Percentiles rank a stretch among this genome's conserved stretches.
Evolutionary conservation across 1,140 invertebrate species (phyloP).

Genomic region (Orussus abietinus): DNA sequence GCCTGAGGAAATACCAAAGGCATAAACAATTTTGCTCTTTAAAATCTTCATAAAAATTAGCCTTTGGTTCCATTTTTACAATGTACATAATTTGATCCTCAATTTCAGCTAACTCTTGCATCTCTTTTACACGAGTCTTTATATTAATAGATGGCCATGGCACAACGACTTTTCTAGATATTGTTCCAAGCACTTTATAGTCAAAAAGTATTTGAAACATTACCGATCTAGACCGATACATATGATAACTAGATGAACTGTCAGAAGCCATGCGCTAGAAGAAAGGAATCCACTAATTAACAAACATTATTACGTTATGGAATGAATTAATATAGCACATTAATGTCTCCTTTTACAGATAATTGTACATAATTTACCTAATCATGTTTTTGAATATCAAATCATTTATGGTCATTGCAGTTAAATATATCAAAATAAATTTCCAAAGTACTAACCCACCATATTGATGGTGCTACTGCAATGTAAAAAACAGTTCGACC

Average conservation of each 20-base stretch:
- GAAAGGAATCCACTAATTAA: no score
- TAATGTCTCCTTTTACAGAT: background rate
- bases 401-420: background rate
- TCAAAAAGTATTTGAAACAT: conserved; percentile 37
- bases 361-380: conserved; percentile 6
- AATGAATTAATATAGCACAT: conserved; percentile 13
- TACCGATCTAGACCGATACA: conserved; percentile 15
- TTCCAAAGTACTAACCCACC: conserved; percentile 32
- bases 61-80: conserved; percentile 35
- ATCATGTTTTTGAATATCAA: conserved; percentile 1
- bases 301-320: conserved; percentile 20
- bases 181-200: conserved; percentile 23
- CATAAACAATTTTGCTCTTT: conserved; percentile 24
- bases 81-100: conserved; percentile 19
- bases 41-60: conserved; percentile 19
- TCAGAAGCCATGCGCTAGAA: no score
- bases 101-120: background rate
- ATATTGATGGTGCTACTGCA: conserved; percentile 19
- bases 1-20: conserved; percentile 45
- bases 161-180: conserved; percentile 31
- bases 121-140: background rate
- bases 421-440: conserved; percentile 1
- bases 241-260: background rate
- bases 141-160: conserved; percentile 16
- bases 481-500: conserved; percentile 29